Base-by-base conservation (phyloP, 2,113 vertebrate species). In the Mesocricetus auratus region DNA sequence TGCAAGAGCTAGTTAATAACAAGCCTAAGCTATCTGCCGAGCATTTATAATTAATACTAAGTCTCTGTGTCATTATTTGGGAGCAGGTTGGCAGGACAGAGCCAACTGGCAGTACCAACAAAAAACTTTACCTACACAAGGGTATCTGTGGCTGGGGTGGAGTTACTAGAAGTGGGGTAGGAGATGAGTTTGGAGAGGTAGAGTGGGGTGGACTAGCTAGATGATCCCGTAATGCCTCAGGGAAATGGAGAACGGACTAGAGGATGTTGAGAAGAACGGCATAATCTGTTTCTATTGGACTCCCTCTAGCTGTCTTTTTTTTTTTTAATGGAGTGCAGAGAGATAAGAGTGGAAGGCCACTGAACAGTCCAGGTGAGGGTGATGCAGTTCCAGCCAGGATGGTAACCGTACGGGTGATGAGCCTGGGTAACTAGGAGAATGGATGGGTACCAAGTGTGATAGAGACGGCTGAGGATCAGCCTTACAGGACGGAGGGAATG, bases 221-320 rank as follows among this genome's bases (percentile, higher is more conserved):
- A 31, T 47, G 66, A 29, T 68, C 53, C 66, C 42, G 1, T 31
- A 9, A 29, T 62, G 33, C 66, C 58, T 86, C 7, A n/a, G 45
- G 64, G 60, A 78, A 78, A 75, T 13, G 21, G 50, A 31, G 47
- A 78, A 21, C 8, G 19, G 19, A n/a, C 0, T 64, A 39, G 81
- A 94, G 56, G 39, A 8, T 66, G 86, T 60, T 88, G 24, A 88
- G 69, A 89, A 50, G 12, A 74, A 69, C 13, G 15, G 12, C 24
- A 29, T 45, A 31, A 86, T 83, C 90, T 56, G 64, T 83, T 93
- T 94, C 85, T 87, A 75, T 68, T 53, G 83, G 81, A 31, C 19
- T 83, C 56, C 50, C 75, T 89, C 31, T 64, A 77, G 78, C 79
- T 89, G 16, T 50, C 69, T 36, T 62, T 3, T 58, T 64, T 60